Evolutionary conservation across 2,888 invertebrate species (phyloP), one percentile per base, ranked within the genome.

Genomic region (Agonopterix alstromeriana): DNA sequence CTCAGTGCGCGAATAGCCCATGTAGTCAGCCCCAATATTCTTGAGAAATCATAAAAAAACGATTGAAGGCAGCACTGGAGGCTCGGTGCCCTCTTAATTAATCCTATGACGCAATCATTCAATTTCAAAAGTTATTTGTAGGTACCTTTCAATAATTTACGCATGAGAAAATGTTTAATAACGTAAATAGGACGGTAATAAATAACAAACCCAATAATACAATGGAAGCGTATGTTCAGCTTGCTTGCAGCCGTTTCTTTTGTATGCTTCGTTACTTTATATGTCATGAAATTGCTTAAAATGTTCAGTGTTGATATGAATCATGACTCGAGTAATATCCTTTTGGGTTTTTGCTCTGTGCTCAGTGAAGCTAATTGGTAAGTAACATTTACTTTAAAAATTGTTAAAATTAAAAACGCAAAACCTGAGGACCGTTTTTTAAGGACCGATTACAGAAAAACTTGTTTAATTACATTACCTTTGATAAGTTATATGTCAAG

Each of bases 271-370:
- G 11, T 42, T 10, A 10, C 10, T 17, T 42, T 46, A 17, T 42
- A 42, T 10, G 42, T 8, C 9, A 40, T 2, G 42, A 8, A 12
- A 8, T 5, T 4, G 5, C 7, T 2, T 9, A 10, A 42, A 11
- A 10, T 35, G 8, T 35, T 35, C 12, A 46, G 46, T 46, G 12
- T 42, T 42, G 12, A 42, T 8, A 42, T n/a, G 2, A 41, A 42
- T 12, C 8, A 46, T 46, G 46, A 11, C 9, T 27, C 4, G 46
- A 46, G 35, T 42, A 41, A 35, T 42, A 46, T 9, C 42, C 42
- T 46, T 46, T 35, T 46, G 35, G 46, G 46, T 42, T n/a, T 42
- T 46, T 17, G 42, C 46, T 46, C 35, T 46, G 11, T n/a, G n/a
- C 10, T 9, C n/a, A 38, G 38, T 46, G 35, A 12, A 35, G 42